Conservation (phyloP, 2,888 invertebrate species). For the Idaea straminata region DNA sequence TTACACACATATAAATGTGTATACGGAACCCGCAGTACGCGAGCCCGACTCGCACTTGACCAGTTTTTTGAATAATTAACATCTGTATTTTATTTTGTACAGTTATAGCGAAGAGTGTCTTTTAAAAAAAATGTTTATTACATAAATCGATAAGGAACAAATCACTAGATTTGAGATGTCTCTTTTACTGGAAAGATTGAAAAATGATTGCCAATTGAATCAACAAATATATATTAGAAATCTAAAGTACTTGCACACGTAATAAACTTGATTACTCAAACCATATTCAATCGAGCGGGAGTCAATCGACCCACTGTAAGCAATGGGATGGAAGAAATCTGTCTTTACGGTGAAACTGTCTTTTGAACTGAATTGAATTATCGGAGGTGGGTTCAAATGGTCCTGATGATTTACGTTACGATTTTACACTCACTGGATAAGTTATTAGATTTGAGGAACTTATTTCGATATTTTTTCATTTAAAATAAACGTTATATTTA, state of each 20-base stretch:
- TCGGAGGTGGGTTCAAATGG: not conserved
- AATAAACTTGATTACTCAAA: slow-evolving; percentile 37
- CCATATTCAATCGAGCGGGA: slow-evolving; percentile 30
- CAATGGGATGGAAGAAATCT: slow-evolving; percentile 37
- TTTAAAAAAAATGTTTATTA: too few relatives aligned
- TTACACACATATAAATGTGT: too few relatives aligned
- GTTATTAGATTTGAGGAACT: not conserved
- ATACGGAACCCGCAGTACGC: too few relatives aligned
- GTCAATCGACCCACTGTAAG: slow-evolving; percentile 30
- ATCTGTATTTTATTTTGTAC: too few relatives aligned
- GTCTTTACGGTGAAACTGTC: not conserved
- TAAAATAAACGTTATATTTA: too few relatives aligned
- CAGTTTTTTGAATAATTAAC: too few relatives aligned
- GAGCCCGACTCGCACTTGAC: too few relatives aligned
- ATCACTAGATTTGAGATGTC: too few relatives aligned
- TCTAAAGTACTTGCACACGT: slow-evolving; percentile 17
- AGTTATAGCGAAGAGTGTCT: too few relatives aligned
- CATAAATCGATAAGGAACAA: too few relatives aligned
- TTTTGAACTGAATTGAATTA: not conserved
- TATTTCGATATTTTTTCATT: too few relatives aligned
- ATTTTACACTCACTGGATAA: not conserved
- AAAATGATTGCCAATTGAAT: not conserved
- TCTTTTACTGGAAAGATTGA: too few relatives aligned
- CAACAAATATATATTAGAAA: not conserved
- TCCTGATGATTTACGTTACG: not conserved